phyloP scores from a whole-genome alignment of 2,113 vertebrate species.

The Alexandromys fortis region DNA sequence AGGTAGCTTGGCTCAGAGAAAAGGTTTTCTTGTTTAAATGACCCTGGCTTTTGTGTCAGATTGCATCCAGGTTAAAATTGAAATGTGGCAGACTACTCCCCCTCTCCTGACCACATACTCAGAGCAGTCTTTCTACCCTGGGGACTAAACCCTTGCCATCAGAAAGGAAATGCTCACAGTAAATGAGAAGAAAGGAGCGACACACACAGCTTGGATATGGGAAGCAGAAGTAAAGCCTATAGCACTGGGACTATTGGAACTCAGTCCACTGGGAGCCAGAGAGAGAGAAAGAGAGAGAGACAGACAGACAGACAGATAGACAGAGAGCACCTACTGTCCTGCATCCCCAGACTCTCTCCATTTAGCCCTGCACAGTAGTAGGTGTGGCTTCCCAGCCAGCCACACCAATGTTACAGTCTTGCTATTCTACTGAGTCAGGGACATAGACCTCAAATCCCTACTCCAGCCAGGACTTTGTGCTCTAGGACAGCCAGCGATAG shows the following conservation, averaged over 20 bases:
- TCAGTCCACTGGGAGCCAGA: background rate
- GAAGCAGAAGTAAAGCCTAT: background rate
- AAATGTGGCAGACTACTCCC: background rate
- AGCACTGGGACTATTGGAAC: background rate
- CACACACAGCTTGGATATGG: background rate
- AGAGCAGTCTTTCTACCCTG: background rate
- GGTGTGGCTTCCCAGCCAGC: too few relatives aligned
- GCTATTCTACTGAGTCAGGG: background rate
- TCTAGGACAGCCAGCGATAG: background rate
- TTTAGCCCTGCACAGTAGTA: too few relatives aligned
- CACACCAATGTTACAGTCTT: background rate
- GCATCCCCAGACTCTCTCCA: too few relatives aligned
- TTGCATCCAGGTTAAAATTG: background rate
- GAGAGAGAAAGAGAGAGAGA: too few relatives aligned
- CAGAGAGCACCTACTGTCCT: too few relatives aligned
- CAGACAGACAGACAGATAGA: too few relatives aligned
- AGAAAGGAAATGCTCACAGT: background rate
- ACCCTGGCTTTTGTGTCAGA: background rate
- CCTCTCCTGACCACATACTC: background rate
- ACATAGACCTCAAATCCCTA: background rate
- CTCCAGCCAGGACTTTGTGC: background rate
- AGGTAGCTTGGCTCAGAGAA: background rate
- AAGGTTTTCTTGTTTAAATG: background rate
- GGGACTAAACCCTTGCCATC: background rate
- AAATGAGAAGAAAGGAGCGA: background rate